These are phyloP conservation scores for Dendrocopos noguchii DNA, from an alignment of 2,113 vertebrate genomes.

Conservation along the genomic window DNA sequence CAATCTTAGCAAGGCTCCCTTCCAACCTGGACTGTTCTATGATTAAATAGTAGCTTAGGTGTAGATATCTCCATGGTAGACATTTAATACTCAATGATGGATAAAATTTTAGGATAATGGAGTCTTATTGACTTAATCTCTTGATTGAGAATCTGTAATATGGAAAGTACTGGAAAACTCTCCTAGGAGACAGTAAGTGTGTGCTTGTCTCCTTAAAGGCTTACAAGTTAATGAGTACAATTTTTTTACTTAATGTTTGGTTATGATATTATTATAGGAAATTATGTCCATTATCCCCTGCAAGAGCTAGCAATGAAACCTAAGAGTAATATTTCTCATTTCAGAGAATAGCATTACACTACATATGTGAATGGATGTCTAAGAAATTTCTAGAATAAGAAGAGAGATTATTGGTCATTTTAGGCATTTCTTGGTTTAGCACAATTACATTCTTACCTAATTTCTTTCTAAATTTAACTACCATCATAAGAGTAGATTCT, in stretches of 20 bases:
- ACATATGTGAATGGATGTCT: background rate
- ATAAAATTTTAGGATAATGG: background rate
- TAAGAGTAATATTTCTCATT: background rate
- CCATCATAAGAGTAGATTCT: background rate
- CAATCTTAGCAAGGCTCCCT: background rate
- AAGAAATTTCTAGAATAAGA: background rate
- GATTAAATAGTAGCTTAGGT: background rate
- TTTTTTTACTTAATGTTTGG: background rate
- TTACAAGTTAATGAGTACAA: background rate
- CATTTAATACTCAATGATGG: background rate
- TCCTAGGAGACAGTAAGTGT: background rate
- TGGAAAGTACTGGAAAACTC: background rate
- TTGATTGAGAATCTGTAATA: background rate
- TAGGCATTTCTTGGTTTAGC: background rate
- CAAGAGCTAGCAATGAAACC: background rate
- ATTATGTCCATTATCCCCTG: background rate
- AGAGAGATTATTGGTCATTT: background rate
- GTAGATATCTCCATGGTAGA: background rate
- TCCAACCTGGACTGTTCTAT: background rate
- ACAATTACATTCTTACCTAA: background rate
- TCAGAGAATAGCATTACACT: background rate
- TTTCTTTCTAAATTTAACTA: background rate
- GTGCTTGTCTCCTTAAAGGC: background rate
- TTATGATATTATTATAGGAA: background rate
- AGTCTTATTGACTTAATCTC: background rate